Evolutionary conservation across 2,888 invertebrate genomes (phyloP), one percentile per base, ranked within the genome.

Genomic region (Parnassius glacialis): DNA sequence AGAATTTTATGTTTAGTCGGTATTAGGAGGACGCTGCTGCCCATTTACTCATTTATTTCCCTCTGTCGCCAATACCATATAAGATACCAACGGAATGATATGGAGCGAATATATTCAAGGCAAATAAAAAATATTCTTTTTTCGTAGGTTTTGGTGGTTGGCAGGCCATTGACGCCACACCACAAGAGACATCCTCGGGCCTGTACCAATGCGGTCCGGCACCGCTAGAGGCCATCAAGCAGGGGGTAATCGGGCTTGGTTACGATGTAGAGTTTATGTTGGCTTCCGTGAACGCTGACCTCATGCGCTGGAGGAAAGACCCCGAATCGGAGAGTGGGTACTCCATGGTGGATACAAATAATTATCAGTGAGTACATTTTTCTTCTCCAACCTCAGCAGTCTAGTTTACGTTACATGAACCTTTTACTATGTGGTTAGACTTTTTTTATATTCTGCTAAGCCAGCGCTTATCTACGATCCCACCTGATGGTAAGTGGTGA

Each of bases 81-180:
- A 20, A 20, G 20, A 20, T 2, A 20, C 20, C 20, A 2, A 20
- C 20, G 20, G 20, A 20, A 20, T 20, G 20, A 20, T 20, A 20
- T 20, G 20, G 34, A 34, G 34, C 3, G 5, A 34, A 34, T 34
- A 34, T 7, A 34, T 34, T 34, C 34, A 34, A 7, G 5, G 7
- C 34, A 34, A 34, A 34, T 43, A 25, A 45, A 11, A 12, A n/a
- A 45, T 1, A 45, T 45, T 9, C 11, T 45, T 12, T 13, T 34
- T 25, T 9, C 20, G 12, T 11, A 93, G 95, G 96, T 11, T 96
- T 95, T 76, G 96, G 96, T 0, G 97, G 97, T n/a, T 97, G 97
- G 97, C 97, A 97, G 86, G 96, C 95, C 0, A 93, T 97, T 53
- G 97, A 97, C 76, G 94, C 96, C 0, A 97, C 97, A 0, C 97